phyloP scores from a whole-genome alignment of 2,888 invertebrate genomes.

The Patella depressa region DNA sequence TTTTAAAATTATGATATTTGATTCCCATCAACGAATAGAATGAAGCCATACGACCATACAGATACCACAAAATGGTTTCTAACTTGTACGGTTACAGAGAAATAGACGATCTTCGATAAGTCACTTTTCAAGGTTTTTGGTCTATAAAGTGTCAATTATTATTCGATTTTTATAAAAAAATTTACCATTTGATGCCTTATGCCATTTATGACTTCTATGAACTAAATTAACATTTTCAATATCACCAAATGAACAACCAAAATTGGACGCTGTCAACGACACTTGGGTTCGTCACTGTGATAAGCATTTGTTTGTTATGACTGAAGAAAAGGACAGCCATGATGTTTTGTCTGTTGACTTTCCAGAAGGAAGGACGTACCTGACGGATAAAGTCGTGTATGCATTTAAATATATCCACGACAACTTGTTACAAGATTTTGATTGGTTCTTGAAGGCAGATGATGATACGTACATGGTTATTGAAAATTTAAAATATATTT shows the following conservation, averaged over 20 bases:
- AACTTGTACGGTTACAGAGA: no score
- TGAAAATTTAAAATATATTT: not conserved
- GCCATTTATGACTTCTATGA: no score
- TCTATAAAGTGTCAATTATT: no score
- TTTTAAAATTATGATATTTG: no score
- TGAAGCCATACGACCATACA: no score
- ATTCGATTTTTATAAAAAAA: no score
- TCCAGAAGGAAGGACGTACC: not conserved
- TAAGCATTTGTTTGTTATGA: not conserved
- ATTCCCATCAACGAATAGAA: no score
- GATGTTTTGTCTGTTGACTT: not conserved
- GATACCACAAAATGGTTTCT: no score
- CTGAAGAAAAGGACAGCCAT: not conserved
- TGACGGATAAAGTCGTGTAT: not conserved
- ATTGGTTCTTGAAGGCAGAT: constrained; percentile 2
- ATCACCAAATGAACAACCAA: not conserved
- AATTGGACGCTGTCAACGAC: not conserved
- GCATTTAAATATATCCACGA: not conserved
- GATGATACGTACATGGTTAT: constrained; percentile 2
- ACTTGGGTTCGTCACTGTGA: not conserved
- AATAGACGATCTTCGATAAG: no score
- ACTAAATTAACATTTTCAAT: no score
- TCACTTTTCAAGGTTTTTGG: no score
- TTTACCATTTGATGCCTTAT: no score
- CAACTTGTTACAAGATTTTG: not conserved